Percentiles rank a stretch among this genome's conserved stretches.
phyloP scores from a whole-genome alignment of 1,140 invertebrate species.

The Lucilia sericata region DNA sequence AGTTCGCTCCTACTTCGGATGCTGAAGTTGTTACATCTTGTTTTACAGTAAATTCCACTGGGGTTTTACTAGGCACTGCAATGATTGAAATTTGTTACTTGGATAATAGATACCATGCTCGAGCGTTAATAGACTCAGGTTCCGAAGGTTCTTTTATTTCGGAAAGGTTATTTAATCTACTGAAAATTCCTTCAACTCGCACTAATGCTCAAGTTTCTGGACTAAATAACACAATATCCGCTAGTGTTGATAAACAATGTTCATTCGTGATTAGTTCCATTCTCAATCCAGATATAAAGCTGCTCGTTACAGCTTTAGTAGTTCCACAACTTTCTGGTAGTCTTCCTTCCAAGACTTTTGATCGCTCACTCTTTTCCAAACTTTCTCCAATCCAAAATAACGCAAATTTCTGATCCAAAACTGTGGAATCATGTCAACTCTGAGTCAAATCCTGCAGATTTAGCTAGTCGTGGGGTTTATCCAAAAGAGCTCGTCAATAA shows the following conservation, averaged over 20 bases:
- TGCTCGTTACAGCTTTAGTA: neutral
- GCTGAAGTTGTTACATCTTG: too few relatives aligned
- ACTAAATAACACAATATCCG: neutral
- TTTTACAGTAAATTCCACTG: neutral
- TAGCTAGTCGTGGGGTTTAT: neutral
- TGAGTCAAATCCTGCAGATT: conserved; percentile 60
- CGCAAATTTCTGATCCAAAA: conserved; percentile 45
- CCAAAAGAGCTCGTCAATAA: too few relatives aligned
- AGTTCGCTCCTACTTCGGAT: too few relatives aligned
- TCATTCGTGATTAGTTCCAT: neutral
- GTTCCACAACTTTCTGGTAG: neutral
- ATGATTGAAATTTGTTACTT: neutral
- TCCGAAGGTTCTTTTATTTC: conserved; percentile 4
- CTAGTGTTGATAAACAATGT: neutral
- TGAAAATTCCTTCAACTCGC: neutral
- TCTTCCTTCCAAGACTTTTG: neutral
- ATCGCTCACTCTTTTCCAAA: too few relatives aligned
- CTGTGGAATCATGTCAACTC: conserved; percentile 61
- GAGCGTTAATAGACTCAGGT: neutral
- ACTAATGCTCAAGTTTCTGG: too few relatives aligned
- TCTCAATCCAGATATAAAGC: neutral
- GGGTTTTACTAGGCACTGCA: neutral
- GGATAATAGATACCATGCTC: too few relatives aligned
- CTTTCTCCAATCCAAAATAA: conserved; percentile 53
- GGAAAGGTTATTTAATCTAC: neutral